Evolutionary conservation across 2,888 invertebrate species (phyloP).

Genomic region (Bedellia somnulentella): DNA sequence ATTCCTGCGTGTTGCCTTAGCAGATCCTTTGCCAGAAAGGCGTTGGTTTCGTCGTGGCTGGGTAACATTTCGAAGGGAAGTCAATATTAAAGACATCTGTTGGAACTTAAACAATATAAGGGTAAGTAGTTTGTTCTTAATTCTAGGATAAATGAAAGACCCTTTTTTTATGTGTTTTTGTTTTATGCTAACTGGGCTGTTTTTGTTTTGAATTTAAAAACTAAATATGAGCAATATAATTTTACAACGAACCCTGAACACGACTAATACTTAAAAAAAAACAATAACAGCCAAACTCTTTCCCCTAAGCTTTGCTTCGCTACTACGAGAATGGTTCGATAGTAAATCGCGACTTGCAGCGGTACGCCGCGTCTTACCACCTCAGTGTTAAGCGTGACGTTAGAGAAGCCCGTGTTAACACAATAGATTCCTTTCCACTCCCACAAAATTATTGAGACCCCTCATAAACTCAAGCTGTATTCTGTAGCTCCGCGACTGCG

Average conservation of each 20-base stretch:
- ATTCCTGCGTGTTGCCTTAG: slow-evolving; percentile 92
- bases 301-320: too few species aligned
- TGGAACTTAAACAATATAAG: slow-evolving; percentile 97
- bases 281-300: too few species aligned
- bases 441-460: too few species aligned
- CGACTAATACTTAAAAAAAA: too few species aligned
- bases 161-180: too few species aligned
- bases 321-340: slow-evolving; percentile 94
- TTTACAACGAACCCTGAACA: too few species aligned
- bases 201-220: too few species aligned
- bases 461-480: too few species aligned
- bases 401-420: slow-evolving; percentile 85
- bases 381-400: slow-evolving; percentile 86
- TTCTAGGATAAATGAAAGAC: too few species aligned
- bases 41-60: slow-evolving; percentile 96
- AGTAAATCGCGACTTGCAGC: slow-evolving; percentile 95
- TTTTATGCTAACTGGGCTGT: neutral
- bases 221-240: too few species aligned
- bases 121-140: slow-evolving; percentile 33
- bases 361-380: slow-evolving; percentile 90
- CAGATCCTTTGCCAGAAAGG: slow-evolving; percentile 95
- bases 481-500: slow-evolving; percentile 79
- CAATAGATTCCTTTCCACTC: too few species aligned
- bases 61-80: slow-evolving; percentile 95
- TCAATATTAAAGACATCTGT: slow-evolving; percentile 98